Percentiles rank a stretch among this genome's conserved stretches.
phyloP scores from a whole-genome alignment of 2,113 vertebrate genomes.

The Zosterops pallidus region DNA sequence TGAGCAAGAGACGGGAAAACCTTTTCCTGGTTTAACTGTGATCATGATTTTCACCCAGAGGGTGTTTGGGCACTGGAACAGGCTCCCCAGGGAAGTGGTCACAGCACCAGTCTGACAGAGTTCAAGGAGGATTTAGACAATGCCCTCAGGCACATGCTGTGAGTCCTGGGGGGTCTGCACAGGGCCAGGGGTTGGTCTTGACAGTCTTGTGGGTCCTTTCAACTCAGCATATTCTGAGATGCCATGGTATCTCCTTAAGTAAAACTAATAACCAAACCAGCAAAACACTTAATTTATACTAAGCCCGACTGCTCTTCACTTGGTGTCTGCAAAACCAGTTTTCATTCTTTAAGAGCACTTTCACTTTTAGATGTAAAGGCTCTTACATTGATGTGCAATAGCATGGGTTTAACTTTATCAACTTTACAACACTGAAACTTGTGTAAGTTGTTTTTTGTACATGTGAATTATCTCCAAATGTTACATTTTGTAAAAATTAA shows the following conservation, averaged over 20 bases:
- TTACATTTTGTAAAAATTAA: not conserved
- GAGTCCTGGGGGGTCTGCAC: not conserved
- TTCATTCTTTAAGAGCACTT: not conserved
- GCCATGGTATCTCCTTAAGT: not conserved
- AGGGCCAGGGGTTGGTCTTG: not conserved
- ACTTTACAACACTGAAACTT: not conserved
- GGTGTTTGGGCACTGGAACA: not conserved
- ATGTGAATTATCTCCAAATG: not conserved
- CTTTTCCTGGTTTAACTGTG: not conserved
- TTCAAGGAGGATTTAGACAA: not conserved
- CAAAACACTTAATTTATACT: not conserved
- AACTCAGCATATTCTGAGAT: not conserved
- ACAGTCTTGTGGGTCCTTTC: not conserved
- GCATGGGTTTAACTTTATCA: not conserved
- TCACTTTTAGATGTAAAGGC: not conserved
- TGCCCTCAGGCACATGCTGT: not conserved
- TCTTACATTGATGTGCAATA: rapidly evolving
- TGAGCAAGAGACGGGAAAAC: not conserved
- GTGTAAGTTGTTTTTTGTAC: not conserved
- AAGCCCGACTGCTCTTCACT: not conserved
- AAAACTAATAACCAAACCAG: not conserved
- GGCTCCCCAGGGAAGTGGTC: not conserved
- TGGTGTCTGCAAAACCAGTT: not conserved
- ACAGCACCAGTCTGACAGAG: not conserved
- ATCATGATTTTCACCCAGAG: not conserved